Evolutionary conservation across 1,140 invertebrate species (phyloP).

Genomic region (Lordiphosa mommai): DNA sequence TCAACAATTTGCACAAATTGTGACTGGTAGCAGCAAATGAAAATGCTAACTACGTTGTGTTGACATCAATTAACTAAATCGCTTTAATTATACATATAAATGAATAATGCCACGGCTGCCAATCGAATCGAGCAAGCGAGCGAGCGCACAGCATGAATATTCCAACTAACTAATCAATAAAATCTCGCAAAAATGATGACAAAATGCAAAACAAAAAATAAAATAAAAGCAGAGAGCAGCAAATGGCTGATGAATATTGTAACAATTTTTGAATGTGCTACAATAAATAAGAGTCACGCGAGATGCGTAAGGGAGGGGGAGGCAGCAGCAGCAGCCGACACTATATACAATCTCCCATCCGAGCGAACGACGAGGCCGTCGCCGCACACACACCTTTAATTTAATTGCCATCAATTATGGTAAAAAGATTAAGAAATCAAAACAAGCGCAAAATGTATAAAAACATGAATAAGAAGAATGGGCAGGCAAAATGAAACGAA

Average conservation of each 20-base stretch:
- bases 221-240: conserved; percentile 18
- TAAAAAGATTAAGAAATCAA: conserved; percentile 78
- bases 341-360: conserved; percentile 24
- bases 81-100: conserved; percentile 43
- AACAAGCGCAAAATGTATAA: conserved; percentile 63
- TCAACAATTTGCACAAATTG: conserved; percentile 63
- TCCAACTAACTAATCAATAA: conserved; percentile 66
- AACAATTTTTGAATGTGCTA: conserved; percentile 12
- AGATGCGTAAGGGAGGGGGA: conserved; percentile 24
- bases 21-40: conserved; percentile 23
- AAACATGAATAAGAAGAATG: conserved; percentile 65
- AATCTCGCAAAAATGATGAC: conserved; percentile 46
- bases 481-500: conserved; percentile 46
- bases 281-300: conserved; percentile 42
- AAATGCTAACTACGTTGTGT: conserved; percentile 48
- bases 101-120: conserved; percentile 1
- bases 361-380: conserved; percentile 17
- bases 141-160: conserved; percentile 32
- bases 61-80: conserved; percentile 72
- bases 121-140: no score
- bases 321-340: conserved; percentile 25
- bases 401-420: conserved; percentile 78
- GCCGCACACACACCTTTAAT: conserved; percentile 73
- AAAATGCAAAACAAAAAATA: conserved; percentile 30
- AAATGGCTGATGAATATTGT: conserved; percentile 13